Evolutionary conservation across 2,888 invertebrate species (phyloP).

Genomic region (Malacosoma neustria): DNA sequence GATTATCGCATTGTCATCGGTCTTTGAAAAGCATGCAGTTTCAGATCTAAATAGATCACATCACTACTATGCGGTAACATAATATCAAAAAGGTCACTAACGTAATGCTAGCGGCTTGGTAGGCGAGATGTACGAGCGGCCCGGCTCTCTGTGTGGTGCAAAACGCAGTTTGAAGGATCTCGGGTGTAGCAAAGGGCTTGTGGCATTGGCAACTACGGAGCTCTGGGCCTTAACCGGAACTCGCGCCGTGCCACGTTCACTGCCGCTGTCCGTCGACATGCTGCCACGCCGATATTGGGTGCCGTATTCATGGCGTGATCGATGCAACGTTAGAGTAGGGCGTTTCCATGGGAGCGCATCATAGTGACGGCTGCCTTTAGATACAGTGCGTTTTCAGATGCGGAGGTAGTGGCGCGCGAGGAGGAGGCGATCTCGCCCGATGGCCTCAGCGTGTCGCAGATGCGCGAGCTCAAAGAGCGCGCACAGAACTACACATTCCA

Average conservation of each 20-base stretch:
- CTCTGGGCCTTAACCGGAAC: constrained; percentile 9
- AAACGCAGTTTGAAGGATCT: constrained; percentile 56
- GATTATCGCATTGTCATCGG: too few relatives aligned
- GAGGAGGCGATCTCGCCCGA: constrained; percentile 98
- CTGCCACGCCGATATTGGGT: constrained; percentile 63
- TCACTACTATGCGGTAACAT: constrained; percentile 2
- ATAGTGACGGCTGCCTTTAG: too few relatives aligned
- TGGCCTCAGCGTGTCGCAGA: constrained; percentile 94
- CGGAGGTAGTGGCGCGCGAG: constrained; percentile 92
- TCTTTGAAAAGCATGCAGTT: too few relatives aligned
- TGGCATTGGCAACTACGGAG: constrained; percentile 6
- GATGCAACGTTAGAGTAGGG: too few relatives aligned
- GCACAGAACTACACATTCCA: constrained; percentile 94
- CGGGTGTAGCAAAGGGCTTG: constrained; percentile 17
- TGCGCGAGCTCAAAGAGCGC: constrained; percentile 91
- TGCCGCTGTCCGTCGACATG: constrained; percentile 37
- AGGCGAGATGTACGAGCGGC: constrained; percentile 53
- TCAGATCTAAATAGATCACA: too few relatives aligned
- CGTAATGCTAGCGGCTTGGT: constrained; percentile 48
- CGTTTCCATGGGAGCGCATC: too few relatives aligned
- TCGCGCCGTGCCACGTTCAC: constrained; percentile 9
- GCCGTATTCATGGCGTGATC: too few relatives aligned
- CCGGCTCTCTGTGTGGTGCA: constrained; percentile 49
- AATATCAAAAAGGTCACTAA: constrained; percentile 19
- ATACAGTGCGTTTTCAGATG: too few relatives aligned